phyloP scores from a whole-genome alignment of 1,140 invertebrate genomes.

The Heliconius congener region DNA sequence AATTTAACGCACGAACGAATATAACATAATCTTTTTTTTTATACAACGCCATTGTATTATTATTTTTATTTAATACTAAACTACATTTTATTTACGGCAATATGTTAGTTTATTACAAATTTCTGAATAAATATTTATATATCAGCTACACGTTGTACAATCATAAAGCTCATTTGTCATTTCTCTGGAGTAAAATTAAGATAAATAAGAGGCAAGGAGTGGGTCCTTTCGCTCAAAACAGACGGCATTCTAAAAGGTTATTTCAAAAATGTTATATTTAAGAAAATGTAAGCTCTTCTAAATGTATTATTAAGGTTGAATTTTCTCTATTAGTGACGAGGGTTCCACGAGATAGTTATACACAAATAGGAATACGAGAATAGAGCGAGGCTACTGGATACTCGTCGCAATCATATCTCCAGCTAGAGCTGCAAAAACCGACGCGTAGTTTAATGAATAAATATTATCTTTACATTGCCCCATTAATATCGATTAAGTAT shows the following conservation, averaged over 20 bases:
- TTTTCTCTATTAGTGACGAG: constrained; percentile 47
- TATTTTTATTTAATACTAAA: not conserved
- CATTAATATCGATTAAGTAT: not conserved
- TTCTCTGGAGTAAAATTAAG: constrained; percentile 71
- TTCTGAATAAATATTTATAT: not conserved
- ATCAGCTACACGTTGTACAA: constrained; percentile 45
- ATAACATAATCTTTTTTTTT: not conserved
- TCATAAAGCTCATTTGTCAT: constrained; percentile 67
- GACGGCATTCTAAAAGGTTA: constrained; percentile 5
- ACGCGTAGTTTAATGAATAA: constrained; percentile 11
- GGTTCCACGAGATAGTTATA: constrained; percentile 64
- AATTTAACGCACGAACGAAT: not conserved
- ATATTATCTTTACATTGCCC: not conserved
- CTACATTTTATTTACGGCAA: not conserved
- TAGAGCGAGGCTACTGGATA: constrained; percentile 81
- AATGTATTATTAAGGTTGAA: constrained; percentile 55
- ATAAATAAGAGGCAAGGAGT: constrained; percentile 73
- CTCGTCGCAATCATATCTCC: constrained; percentile 71
- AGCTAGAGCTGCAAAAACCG: constrained; percentile 61
- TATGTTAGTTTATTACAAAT: not conserved
- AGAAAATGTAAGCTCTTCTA: constrained; percentile 54
- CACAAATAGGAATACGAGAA: constrained; percentile 79
- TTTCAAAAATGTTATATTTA: not conserved
- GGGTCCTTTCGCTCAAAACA: constrained; percentile 67
- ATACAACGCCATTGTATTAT: constrained; percentile 1